Base-by-base conservation (phyloP, 2,113 vertebrate genomes). In the Sinocyclocheilus anophthalmus region DNA sequence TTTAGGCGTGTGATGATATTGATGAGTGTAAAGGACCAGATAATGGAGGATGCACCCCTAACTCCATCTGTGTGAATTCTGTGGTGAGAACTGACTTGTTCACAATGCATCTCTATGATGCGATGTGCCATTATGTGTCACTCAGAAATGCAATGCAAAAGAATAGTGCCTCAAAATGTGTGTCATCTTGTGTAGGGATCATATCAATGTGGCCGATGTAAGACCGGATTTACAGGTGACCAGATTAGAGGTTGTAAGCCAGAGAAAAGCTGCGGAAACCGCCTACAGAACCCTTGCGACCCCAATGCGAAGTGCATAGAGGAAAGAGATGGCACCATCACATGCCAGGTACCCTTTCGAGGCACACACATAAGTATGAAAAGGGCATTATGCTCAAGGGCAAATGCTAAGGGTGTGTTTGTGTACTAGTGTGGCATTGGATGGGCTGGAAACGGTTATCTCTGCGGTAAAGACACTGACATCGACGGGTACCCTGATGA, bases 401-500 rank as follows among this genome's bases (percentile, higher is more conserved):
- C 48, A 45, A 42, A 55, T 24, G 8, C 14, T 48, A 16, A n/a
- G 50, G 78, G 22, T 69, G 63, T 76, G 73, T 84, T 59, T 84
- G 42, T 81, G 87, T 93, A 80, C 75, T 91, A 99, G 98, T 99
- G 98, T 92, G 95, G 96, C 61, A 96, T 99, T 61, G 98, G 98
- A 86, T 99, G 97, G 98, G 98, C 98, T 73, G 98, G 98, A 6
- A 96, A 99, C 30, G 98, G 98, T 75, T 97, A 95, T 84, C 82
- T 97, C 77, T 99, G 98, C 1, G 98, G 97, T 84, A 99, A 97
- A 93, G 98, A 99, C 63, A 94, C 97, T 0, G 98, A 99, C 92
- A 99, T 99, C 10, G 98, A 99, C 24, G 97, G 98, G 77, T 98
- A 98, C 88, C 98, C 98, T 0, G 97, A 99, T 0, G 97, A 98